Evolutionary conservation across 2,797 vertebrate genomes (phyloP).

Genomic region (Crax fasciolata): DNA sequence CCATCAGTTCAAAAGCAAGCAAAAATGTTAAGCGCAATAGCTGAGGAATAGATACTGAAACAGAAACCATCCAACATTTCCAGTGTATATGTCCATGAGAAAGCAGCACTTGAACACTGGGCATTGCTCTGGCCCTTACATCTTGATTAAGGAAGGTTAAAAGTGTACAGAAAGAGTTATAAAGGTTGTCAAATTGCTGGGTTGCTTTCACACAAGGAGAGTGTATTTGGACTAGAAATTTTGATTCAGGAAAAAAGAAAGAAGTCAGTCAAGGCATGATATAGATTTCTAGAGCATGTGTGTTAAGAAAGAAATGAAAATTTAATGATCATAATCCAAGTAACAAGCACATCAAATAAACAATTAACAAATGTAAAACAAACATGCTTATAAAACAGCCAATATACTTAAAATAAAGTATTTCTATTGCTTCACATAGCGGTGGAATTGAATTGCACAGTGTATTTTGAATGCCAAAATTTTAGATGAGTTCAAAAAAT

Average conservation of each 20-base stretch:
- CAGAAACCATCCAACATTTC: neutral
- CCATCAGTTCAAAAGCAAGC: neutral
- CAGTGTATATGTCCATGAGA: neutral
- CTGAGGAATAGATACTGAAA: neutral
- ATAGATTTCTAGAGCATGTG: neutral
- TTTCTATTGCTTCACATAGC: neutral
- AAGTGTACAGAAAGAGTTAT: neutral
- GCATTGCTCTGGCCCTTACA: neutral
- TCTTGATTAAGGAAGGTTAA: neutral
- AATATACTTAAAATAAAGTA: neutral
- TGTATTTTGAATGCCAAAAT: neutral
- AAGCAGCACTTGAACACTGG: neutral
- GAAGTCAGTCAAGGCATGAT: fast-evolving
- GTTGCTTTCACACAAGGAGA: neutral
- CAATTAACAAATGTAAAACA: neutral
- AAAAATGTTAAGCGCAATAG: neutral
- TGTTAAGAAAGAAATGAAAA: neutral
- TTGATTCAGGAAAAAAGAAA: neutral
- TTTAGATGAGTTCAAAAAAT: neutral
- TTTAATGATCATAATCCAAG: neutral
- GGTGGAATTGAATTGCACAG: neutral
- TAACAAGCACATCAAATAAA: neutral
- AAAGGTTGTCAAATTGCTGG: neutral
- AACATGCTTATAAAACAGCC: neutral
- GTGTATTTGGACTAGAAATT: neutral